Base-by-base conservation (phyloP, 2,888 invertebrate species). In the Hirtodrosophila alboralis region DNA sequence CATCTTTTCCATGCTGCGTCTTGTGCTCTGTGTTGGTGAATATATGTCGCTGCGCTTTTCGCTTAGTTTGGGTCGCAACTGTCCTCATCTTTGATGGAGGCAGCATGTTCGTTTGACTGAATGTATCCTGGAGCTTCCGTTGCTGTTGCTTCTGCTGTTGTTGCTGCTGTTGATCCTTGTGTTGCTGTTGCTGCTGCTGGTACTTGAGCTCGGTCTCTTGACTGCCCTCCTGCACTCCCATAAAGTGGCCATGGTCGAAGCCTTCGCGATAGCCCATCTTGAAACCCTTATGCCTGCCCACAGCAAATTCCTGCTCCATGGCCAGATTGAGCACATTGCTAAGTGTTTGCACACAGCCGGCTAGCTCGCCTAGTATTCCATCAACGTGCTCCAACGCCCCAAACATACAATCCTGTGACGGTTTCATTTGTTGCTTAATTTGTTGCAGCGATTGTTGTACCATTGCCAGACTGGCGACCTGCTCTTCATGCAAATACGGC, bases 281-380 rank as follows among this genome's bases (percentile, higher is more conserved):
- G 41, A 66, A 79, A 16, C 79, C 81, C 26, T 59, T 69, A 28
- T 62, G 60, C 31, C 21, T 36, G 30, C 79, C 79, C 33, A 79
- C 78, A 1, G 48, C 51, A 14, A 69, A 69, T 30, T 79, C 79
- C 45, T 79, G 79, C 13, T 79, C 81, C 81, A 79, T 69, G 31
- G 78, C 40, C 18, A 79, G 54, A 8, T 79, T 76, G 2, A 81
- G 63, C 9, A 78, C 64, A 30, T 81, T 79, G 51, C 69, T 57
- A 21, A 79, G 40, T n/a, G 66, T 34, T 9, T 61, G 58, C 6
- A 81, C 49, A 21, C 69, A 75, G 13, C 52, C 54, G 6, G 63
- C 45, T 1, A 79, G 40, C 8, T 78, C 79, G 3, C 34, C 34
- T 27, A 65, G 18, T n/a, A 71, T n/a, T 5, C 37, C 7, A 23